Conservation (phyloP, 2,888 invertebrate genomes). For the Dexiosoma caninum region DNA sequence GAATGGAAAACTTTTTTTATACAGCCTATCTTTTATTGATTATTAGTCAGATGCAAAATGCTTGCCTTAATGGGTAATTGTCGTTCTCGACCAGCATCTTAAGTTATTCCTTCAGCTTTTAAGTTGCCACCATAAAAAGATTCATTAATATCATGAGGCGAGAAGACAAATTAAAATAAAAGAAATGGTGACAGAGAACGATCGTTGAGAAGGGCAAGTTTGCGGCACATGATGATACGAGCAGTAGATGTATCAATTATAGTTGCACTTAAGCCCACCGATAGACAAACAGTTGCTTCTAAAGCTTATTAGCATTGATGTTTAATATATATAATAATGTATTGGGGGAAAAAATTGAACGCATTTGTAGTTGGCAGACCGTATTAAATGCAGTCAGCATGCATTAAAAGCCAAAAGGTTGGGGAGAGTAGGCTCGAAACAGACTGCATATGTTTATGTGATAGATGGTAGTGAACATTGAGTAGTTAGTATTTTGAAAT, state of each 20-base stretch:
- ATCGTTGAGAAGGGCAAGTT: slow-evolving; percentile 20
- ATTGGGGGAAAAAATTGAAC: slow-evolving; percentile 15
- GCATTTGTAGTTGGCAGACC: slow-evolving; percentile 33
- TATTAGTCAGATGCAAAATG: slow-evolving; percentile 28
- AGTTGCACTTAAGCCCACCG: slow-evolving; percentile 14
- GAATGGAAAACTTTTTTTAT: slow-evolving; percentile 2
- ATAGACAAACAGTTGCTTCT: slow-evolving; percentile 45
- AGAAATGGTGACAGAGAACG: background rate
- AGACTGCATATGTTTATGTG: background rate
- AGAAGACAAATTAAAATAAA: background rate
- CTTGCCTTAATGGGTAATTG: background rate
- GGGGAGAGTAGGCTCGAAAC: background rate
- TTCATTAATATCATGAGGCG: slow-evolving; percentile 21
- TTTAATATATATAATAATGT: slow-evolving; percentile 21
- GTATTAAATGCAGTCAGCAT: slow-evolving; percentile 12
- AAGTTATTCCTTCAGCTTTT: background rate
- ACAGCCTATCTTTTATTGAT: slow-evolving; percentile 27
- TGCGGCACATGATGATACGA: slow-evolving; percentile 23
- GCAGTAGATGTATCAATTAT: background rate
- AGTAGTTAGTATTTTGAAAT: background rate
- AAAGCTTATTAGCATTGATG: slow-evolving; percentile 29
- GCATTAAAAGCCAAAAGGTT: background rate
- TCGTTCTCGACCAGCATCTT: slow-evolving; percentile 24
- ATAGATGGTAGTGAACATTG: background rate
- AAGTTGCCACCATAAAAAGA: slow-evolving; percentile 31